Percentiles rank a stretch among this genome's conserved stretches.
phyloP scores from a whole-genome alignment of 2,797 vertebrate genomes.

The Schizopygopsis pylzovi region DNA sequence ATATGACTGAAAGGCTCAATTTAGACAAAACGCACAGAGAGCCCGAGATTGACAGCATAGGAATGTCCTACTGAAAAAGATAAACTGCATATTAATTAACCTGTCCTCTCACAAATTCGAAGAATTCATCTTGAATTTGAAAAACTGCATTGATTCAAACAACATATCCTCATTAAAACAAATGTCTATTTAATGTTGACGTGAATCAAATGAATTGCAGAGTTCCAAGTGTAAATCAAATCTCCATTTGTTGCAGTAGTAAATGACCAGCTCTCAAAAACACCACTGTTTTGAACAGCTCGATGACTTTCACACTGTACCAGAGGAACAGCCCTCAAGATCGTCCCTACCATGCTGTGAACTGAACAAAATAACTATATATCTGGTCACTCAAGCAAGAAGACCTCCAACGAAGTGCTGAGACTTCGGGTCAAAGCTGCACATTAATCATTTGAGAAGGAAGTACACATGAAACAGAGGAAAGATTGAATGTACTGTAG shows the following conservation, averaged over 20 bases:
- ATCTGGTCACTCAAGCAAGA: conserved; percentile 30
- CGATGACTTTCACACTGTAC: conserved; percentile 37
- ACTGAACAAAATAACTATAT: conserved; percentile 29
- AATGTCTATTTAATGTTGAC: conserved; percentile 61
- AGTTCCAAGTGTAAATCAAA: conserved; percentile 68
- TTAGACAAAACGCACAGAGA: neutral
- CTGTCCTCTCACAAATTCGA: conserved; percentile 48
- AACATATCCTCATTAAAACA: conserved; percentile 73
- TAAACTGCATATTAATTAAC: conserved; percentile 36
- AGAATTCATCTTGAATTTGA: conserved; percentile 56
- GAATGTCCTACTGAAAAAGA: conserved; percentile 11
- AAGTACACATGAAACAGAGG: neutral
- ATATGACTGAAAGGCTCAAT: neutral
- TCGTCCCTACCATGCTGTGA: conserved; percentile 14
- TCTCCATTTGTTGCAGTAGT: conserved; percentile 71
- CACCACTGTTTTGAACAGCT: conserved; percentile 47
- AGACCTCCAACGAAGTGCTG: conserved; percentile 15
- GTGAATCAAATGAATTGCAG: conserved; percentile 67
- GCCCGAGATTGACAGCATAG: neutral
- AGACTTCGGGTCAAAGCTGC: conserved; percentile 32
- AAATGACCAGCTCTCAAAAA: conserved; percentile 48
- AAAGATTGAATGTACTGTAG: neutral
- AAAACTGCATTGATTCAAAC: conserved; percentile 67
- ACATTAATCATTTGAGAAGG: conserved; percentile 37
- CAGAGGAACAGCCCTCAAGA: neutral